These are phyloP conservation scores for Argyresthia albistria DNA, from an alignment of 2,888 invertebrate species.

Conservation along the genomic window DNA sequence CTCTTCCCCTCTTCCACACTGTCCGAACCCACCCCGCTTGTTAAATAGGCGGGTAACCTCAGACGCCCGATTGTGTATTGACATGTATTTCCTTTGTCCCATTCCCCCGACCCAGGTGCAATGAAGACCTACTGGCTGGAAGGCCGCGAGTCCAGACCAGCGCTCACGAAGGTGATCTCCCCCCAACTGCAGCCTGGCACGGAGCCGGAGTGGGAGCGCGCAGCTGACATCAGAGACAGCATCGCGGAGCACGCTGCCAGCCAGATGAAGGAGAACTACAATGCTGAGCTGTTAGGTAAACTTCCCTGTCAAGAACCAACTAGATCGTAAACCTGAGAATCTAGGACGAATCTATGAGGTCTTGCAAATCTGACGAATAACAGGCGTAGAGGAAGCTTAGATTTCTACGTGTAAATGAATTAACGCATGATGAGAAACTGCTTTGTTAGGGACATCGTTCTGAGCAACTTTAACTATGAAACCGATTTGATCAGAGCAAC, in stretches of 20 bases:
- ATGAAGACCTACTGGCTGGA: slow-evolving; percentile 94
- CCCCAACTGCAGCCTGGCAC: slow-evolving; percentile 50
- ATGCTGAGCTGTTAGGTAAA: no score
- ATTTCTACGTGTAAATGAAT: no score
- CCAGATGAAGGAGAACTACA: neutral
- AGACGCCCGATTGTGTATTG: neutral
- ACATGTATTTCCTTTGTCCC: no score
- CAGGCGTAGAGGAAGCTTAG: no score
- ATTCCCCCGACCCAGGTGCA: slow-evolving; percentile 56
- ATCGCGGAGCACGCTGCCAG: slow-evolving; percentile 44
- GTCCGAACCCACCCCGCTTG: neutral
- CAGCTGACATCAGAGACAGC: slow-evolving; percentile 55
- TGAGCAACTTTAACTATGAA: no score
- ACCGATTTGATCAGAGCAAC: no score
- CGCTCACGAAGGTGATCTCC: slow-evolving; percentile 55
- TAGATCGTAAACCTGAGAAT: no score
- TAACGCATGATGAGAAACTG: no score
- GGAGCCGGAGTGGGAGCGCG: slow-evolving; percentile 59
- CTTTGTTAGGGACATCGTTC: no score
- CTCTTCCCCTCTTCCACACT: neutral
- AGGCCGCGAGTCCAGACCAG: slow-evolving; percentile 77
- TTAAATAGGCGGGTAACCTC: neutral
- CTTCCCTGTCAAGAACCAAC: no score
- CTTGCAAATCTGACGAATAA: no score
- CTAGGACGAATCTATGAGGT: no score